phyloP scores from a whole-genome alignment of 2,797 vertebrate genomes.

The Micrastur ruficollis region DNA sequence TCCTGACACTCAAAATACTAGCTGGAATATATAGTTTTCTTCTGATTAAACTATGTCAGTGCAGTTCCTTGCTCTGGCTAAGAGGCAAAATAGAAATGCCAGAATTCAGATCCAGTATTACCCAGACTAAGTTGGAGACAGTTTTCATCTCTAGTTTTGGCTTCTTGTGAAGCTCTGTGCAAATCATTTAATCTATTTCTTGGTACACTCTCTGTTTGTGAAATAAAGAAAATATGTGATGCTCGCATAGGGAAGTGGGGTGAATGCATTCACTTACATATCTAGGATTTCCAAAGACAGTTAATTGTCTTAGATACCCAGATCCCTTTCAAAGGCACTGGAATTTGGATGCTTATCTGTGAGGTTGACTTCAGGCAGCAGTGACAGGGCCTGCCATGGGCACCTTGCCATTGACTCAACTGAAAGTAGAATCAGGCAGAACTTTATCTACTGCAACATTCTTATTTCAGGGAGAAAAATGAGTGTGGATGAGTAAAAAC shows the following conservation, averaged over 20 bases:
- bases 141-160: neutral
- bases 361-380: neutral
- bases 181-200: neutral
- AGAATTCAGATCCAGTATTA: neutral
- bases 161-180: neutral
- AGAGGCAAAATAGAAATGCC: neutral
- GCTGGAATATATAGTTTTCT: neutral
- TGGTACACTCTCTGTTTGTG: neutral
- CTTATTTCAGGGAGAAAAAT: neutral
- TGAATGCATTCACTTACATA: neutral
- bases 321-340: neutral
- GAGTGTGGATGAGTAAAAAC: neutral
- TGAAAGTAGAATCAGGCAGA: neutral
- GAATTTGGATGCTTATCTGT: neutral
- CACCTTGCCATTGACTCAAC: neutral
- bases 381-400: neutral
- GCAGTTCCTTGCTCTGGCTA: neutral
- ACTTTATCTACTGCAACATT: neutral
- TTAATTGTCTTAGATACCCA: neutral
- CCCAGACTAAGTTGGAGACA: neutral
- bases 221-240: neutral
- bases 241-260: neutral
- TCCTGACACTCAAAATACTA: neutral
- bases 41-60: neutral
- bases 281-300: neutral